phyloP scores from a whole-genome alignment of 2,797 vertebrate species.

The Enteromius mattozi region DNA sequence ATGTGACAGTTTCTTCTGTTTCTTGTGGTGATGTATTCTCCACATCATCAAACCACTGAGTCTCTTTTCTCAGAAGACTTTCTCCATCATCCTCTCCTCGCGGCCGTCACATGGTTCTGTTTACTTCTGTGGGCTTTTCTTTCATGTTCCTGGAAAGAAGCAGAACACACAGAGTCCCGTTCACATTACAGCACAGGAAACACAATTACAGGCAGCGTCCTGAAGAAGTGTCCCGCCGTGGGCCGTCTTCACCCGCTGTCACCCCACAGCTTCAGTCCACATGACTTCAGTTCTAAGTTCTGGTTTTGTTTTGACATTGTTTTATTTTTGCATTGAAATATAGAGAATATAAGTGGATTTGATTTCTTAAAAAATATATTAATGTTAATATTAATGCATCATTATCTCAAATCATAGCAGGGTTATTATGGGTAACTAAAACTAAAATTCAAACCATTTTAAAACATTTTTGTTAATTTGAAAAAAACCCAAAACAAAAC shows the following conservation, averaged over 20 bases:
- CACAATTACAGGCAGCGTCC: conserved; percentile 74
- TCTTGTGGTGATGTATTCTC: background rate
- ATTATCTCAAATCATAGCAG: background rate
- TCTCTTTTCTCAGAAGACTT: conserved; percentile 63
- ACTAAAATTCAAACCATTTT: background rate
- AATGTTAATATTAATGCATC: background rate
- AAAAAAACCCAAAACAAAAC: too few relatives aligned
- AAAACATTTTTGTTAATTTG: background rate
- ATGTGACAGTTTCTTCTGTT: background rate
- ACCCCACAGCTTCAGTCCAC: background rate
- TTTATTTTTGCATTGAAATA: too few relatives aligned
- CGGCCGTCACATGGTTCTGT: conserved; percentile 80
- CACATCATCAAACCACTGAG: background rate
- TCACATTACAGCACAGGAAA: conserved; percentile 81
- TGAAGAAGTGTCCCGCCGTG: conserved; percentile 66
- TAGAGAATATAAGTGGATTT: background rate
- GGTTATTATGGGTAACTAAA: background rate
- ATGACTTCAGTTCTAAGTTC: too few relatives aligned
- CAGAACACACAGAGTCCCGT: conserved; percentile 70
- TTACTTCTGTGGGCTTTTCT: conserved; percentile 69
- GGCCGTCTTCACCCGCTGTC: conserved; percentile 15
- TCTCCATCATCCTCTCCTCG: conserved; percentile 56
- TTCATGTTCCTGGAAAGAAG: conserved; percentile 68
- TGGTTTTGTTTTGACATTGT: too few relatives aligned
- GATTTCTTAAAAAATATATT: background rate